These are phyloP conservation scores for Scaptomyza montana DNA, from an alignment of 1,140 invertebrate genomes.

Conservation along the genomic window DNA sequence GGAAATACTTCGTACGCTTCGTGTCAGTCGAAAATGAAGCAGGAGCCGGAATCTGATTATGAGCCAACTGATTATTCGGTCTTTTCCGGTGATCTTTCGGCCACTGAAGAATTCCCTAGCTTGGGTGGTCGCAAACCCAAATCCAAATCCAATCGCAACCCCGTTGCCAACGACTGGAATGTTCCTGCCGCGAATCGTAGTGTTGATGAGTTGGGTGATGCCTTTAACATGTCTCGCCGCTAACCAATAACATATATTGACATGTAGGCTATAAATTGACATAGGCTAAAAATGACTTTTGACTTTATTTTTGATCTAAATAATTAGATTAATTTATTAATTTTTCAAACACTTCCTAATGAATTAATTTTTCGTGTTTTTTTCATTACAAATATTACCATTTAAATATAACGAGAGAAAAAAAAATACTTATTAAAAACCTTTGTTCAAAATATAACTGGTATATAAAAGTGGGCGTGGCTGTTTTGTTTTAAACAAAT, in stretches of 20 bases:
- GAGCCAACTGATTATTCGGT: slow-evolving; percentile 20
- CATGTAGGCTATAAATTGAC: too few species aligned
- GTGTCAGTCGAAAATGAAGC: not conserved
- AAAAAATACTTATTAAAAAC: too few species aligned
- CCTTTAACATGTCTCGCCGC: slow-evolving; percentile 11
- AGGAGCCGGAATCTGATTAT: slow-evolving; percentile 7
- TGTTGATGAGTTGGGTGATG: not conserved
- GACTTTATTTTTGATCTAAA: too few species aligned
- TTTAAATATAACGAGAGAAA: too few species aligned
- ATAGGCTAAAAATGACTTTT: too few species aligned
- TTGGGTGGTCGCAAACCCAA: slow-evolving; percentile 18
- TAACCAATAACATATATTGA: not conserved
- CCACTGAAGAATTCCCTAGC: slow-evolving; percentile 29
- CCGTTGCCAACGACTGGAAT: slow-evolving; percentile 5
- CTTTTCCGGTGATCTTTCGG: slow-evolving; percentile 9
- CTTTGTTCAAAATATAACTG: too few species aligned
- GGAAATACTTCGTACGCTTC: slow-evolving; percentile 22
- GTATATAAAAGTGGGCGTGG: not conserved
- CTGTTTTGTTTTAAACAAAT: not conserved
- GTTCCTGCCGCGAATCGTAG: not conserved
- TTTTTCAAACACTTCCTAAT: too few species aligned
- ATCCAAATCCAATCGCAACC: not conserved
- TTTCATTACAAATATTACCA: too few species aligned
- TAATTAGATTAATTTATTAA: too few species aligned
- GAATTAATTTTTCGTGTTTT: too few species aligned